Evolutionary conservation across 2,113 vertebrate species (phyloP), one percentile per base, ranked within the genome.

Genomic region (Synodontis membranacea): DNA sequence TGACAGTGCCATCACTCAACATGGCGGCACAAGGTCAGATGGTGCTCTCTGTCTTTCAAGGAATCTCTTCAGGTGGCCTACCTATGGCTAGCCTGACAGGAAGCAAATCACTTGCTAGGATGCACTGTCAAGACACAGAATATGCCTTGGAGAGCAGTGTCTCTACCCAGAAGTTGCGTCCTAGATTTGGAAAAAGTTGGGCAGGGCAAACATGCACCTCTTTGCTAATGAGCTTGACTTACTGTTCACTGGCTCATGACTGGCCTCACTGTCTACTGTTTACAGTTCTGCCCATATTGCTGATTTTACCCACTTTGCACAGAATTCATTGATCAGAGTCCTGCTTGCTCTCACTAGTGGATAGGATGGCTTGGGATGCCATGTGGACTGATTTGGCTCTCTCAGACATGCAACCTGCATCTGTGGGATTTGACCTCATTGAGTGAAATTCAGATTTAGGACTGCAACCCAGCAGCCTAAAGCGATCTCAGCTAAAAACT

Each of bases 131-230:
- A 25, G n/a, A 37, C n/a, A 23, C 21, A 42, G 34, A 80, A 58
- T 42, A 42, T 58, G 34, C 52, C 52, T 28, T 80, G 11, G 52
- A 58, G 52, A 80, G 78, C 15, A 52, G 19, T 4, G 3, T 79
- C 48, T 23, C 48, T 54, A 54, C 76, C n/a, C 19, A 79, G 48
- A 79, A 23, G 76, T 78, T 50, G 75, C 54, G 76, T 79, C 48
- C 76, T 54, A 54, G 76, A 79, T 79, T 8, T 54, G 31, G 31
- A 46, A 37, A 54, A 79, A 23, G 31, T 54, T 79, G 31, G 15
- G 12, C 8, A 54, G 9, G 17, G 19, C 76, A 80, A 80, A 80
- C 78, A 79, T 79, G n/a, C 54, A 54, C 6, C 6, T 39, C 52
- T 39, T 80, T 56, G 37, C 12, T 80, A 39, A 80, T 42, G 21